Evolutionary conservation across 2,113 vertebrate genomes (phyloP).

Genomic region (Benitochromis conjunctus): DNA sequence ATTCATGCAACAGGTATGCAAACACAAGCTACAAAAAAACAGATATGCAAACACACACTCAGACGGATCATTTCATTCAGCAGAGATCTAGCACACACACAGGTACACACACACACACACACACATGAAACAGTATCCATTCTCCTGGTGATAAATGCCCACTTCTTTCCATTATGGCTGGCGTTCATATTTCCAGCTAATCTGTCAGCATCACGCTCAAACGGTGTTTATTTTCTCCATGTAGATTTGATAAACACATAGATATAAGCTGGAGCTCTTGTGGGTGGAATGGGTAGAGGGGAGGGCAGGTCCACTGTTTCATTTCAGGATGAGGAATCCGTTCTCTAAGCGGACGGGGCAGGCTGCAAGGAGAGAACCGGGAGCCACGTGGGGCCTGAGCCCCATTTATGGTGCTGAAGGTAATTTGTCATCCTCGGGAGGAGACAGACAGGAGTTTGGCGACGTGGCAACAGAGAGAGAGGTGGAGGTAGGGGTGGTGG

Average conservation of each 20-base stretch:
- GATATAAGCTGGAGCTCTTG: constrained; percentile 30
- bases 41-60: constrained; percentile 36
- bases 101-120: background rate
- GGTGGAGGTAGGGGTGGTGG: constrained; percentile 12
- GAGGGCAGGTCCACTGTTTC: background rate
- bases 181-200: constrained; percentile 46
- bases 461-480: constrained; percentile 14
- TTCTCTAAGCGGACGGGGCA: constrained; percentile 51
- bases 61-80: constrained; percentile 42
- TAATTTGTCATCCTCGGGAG: constrained; percentile 61
- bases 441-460: constrained; percentile 41
- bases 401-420: constrained; percentile 28
- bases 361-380: constrained; percentile 10
- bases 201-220: constrained; percentile 51
- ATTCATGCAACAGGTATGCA: constrained; percentile 54
- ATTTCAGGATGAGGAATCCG: constrained; percentile 53
- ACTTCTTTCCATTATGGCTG: constrained; percentile 30
- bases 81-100: constrained; percentile 28
- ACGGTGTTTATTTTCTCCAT: constrained; percentile 53
- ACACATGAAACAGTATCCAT: constrained; percentile 28
- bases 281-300: background rate
- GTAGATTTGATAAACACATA: constrained; percentile 57
- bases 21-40: constrained; percentile 20
- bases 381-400: background rate
- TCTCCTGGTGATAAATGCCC: constrained; percentile 49